A percentile compares a stretch with the other conserved stretches of the same genome.
Conservation (phyloP, 2,797 vertebrate genomes). For the Gouania willdenowi region DNA sequence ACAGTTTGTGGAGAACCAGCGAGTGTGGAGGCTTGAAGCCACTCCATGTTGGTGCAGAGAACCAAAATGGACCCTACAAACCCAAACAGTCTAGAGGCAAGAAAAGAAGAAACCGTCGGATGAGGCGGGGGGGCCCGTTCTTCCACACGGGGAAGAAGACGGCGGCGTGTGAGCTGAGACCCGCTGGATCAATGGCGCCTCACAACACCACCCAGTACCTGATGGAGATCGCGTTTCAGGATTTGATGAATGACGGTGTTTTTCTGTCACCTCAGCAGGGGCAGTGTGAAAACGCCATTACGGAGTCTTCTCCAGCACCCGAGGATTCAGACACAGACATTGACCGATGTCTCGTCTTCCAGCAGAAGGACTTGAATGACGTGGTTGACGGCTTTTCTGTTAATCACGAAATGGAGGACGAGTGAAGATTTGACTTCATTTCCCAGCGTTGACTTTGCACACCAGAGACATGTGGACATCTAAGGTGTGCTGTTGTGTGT, state of each 20-base stretch:
- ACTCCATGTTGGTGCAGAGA: background rate
- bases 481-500: background rate
- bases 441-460: slow-evolving; percentile 4
- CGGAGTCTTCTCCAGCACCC: background rate
- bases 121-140: no score
- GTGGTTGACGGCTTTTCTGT: slow-evolving; percentile 16
- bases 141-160: rapidly evolving
- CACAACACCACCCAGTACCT: slow-evolving; percentile 78
- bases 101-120: slow-evolving; percentile 12
- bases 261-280: no score
- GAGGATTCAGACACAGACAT: slow-evolving; percentile 35
- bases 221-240: slow-evolving; percentile 66
- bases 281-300: no score
- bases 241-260: slow-evolving; percentile 9
- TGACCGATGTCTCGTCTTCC: slow-evolving; percentile 59
- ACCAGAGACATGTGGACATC: slow-evolving; percentile 28
- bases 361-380: slow-evolving; percentile 69
- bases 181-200: slow-evolving; percentile 66
- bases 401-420: slow-evolving; percentile 14
- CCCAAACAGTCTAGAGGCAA: slow-evolving; percentile 10
- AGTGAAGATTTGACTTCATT: background rate
- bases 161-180: rapidly evolving
- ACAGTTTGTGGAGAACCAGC: background rate
- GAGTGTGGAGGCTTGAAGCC: slow-evolving; percentile 10
- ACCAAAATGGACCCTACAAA: slow-evolving; percentile 14